A percentile compares a stretch with the other conserved stretches of the same genome.
phyloP scores from a whole-genome alignment of 2,113 vertebrate genomes.

The Andinoacara biseriatus region DNA sequence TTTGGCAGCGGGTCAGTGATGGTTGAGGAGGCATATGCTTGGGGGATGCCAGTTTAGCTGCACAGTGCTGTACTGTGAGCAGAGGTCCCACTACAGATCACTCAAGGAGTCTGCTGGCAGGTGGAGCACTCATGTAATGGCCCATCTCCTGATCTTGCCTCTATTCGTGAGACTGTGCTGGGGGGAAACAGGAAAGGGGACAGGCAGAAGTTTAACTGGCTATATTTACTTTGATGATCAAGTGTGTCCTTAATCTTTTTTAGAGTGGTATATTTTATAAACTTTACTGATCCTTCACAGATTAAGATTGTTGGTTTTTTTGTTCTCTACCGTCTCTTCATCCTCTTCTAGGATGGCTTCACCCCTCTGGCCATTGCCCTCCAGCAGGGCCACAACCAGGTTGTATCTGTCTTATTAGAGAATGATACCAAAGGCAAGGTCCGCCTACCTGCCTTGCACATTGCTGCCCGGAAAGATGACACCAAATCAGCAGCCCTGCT shows the following conservation, averaged over 20 bases:
- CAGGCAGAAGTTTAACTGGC: not conserved
- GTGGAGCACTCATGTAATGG: too few species aligned
- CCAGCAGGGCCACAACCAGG: conserved; percentile 98
- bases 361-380: conserved; percentile 95
- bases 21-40: not conserved
- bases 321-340: too few species aligned
- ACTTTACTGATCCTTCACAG: not conserved
- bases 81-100: too few species aligned
- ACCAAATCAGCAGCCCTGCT: conserved; percentile 96
- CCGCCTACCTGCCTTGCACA: conserved; percentile 94
- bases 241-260: not conserved
- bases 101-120: not conserved
- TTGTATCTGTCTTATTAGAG: conserved; percentile 94
- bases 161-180: not conserved
- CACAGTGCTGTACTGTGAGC: not conserved
- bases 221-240: too few species aligned
- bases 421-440: conserved; percentile 99
- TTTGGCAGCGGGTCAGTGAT: rapidly evolving
- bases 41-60: not conserved
- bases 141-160: not conserved
- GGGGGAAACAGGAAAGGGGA: not conserved
- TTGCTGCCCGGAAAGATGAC: conserved; percentile 96
- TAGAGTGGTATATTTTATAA: not conserved
- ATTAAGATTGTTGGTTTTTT: too few species aligned
- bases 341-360: conserved; percentile 88